Base-by-base conservation (phyloP, 2,797 vertebrate species). In the Hirundo rustica region DNA sequence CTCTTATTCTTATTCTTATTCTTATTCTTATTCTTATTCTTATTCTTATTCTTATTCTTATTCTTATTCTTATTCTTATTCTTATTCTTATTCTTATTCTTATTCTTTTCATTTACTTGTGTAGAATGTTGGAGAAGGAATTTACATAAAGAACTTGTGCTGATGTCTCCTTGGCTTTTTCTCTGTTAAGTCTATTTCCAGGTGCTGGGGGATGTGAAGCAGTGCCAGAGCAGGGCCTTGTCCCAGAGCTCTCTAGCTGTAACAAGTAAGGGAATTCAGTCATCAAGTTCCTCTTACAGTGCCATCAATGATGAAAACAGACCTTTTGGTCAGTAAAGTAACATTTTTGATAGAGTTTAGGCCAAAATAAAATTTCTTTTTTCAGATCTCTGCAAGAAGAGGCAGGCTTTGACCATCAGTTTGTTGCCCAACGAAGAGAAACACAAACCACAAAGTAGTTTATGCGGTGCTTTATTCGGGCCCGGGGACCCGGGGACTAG, bases 321-420 rank as follows among this genome's bases (percentile, higher is more conserved):
- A 9, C 19, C 16, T 65, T 86, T 74, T 73, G 4, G 36, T 70
- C 32, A 32, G 34, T n/a, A 45, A 83, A 86, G 34, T 14, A 53
- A 27, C 2, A 1, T 9, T 61, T 13, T 32, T 13, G 2, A 7
- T 7, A 23, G 18, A 20, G 4, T 53, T 38, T 65, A 10, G 23
- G 23, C 9, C 1, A 22, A 19, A 29, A 3, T 38, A 27, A 60
- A 29, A 13, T 11, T 27, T 0, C 5, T 60, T 70, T 81, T 16
- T 77, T 57, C 14, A 13, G 2, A 16, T n/a, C n/a, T 58, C 0
- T 50, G 11, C 19, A 82, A 29, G 42, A n/a, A 50, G 9, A 51
- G 7, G 14, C 4, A 74, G 13, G 27, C 25, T 70, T 48, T 38
- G 21, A 19, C 18, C 11, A 7, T 34, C 16, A n/a, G 18, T 40